A percentile compares a stretch with the other conserved stretches of the same genome.
Conservation (phyloP, 2,888 invertebrate genomes). For the Glyphotaelius pellucidus region DNA sequence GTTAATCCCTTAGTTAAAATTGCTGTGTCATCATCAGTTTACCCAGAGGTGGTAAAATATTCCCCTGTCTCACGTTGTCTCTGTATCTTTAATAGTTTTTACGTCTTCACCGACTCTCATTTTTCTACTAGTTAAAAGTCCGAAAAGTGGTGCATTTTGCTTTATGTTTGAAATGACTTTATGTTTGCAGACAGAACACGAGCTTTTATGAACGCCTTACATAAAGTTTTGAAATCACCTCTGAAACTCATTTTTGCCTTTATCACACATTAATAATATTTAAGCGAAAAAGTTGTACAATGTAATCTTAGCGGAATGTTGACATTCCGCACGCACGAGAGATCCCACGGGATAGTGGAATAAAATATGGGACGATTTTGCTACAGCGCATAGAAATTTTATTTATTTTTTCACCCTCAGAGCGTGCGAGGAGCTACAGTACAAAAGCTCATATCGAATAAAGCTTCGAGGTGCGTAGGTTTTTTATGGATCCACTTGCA, state of each 20-base stretch:
- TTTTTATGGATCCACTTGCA: conserved; percentile 13
- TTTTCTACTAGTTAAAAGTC: neutral
- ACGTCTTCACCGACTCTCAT: neutral
- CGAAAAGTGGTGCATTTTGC: neutral
- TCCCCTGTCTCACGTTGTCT: no score
- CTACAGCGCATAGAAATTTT: conserved; percentile 17
- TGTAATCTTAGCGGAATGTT: neutral
- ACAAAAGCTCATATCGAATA: conserved; percentile 13
- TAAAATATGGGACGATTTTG: conserved; percentile 17
- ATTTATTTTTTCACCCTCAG: neutral
- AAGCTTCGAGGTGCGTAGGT: neutral
- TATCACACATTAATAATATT: neutral
- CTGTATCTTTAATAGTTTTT: no score
- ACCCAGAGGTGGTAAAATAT: no score
- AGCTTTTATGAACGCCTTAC: neutral
- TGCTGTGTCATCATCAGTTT: no score
- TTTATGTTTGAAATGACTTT: no score
- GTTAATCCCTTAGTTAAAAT: no score
- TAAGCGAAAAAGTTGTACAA: conserved; percentile 5
- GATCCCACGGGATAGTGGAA: conserved; percentile 6
- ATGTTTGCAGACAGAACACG: neutral
- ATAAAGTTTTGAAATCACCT: neutral
- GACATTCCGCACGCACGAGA: conserved; percentile 5
- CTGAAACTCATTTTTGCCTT: neutral
- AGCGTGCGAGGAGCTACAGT: neutral